A percentile compares a stretch with the other conserved stretches of the same genome.
These are phyloP conservation scores for Pristis pectinata DNA, from an alignment of 2,797 vertebrate species.

Conservation along the genomic window DNA sequence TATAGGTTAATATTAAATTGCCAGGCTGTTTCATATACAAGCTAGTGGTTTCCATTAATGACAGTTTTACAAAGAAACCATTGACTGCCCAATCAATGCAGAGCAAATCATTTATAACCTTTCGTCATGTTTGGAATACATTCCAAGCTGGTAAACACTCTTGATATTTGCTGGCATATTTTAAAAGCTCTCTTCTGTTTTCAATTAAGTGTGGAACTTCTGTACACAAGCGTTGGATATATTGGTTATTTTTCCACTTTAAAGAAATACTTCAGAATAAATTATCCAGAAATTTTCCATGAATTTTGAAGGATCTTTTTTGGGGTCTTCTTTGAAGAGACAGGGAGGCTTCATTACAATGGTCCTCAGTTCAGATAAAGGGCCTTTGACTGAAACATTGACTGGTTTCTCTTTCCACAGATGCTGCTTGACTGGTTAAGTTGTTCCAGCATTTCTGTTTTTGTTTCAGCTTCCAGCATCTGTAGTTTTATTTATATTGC, in stretches of 20 bases:
- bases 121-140: constrained; percentile 56
- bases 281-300: neutral
- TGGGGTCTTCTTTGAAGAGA: too few species aligned
- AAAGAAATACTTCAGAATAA: neutral
- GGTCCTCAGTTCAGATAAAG: too few species aligned
- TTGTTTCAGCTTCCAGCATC: too few species aligned
- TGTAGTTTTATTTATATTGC: too few species aligned
- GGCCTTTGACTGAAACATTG: too few species aligned
- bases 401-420: too few species aligned
- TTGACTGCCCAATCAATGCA: constrained; percentile 60
- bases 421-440: too few species aligned
- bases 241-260: neutral
- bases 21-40: neutral
- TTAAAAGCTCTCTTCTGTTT: constrained; percentile 44
- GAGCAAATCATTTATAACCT: constrained; percentile 66
- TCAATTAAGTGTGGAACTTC: neutral
- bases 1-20: neutral
- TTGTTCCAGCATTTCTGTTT: too few species aligned
- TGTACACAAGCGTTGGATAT: neutral
- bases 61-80: neutral
- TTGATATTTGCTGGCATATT: constrained; percentile 55
- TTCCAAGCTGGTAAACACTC: constrained; percentile 52
- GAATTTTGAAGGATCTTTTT: too few species aligned
- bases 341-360: too few species aligned
- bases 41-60: neutral